Conservation (phyloP, 2,888 invertebrate genomes). For the Aleiodes testaceus region DNA sequence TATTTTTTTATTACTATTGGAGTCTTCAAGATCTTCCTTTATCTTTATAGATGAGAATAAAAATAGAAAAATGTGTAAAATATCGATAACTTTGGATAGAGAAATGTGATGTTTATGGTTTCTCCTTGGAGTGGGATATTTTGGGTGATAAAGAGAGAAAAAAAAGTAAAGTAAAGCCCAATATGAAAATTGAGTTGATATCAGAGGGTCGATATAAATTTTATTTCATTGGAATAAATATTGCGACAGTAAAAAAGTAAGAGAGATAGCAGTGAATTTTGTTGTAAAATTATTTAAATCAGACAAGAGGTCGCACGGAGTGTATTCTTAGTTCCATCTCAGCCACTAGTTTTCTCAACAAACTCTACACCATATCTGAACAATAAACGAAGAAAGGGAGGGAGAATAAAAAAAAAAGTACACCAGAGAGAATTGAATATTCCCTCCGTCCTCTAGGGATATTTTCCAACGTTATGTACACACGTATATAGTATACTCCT, state of each 20-base stretch:
- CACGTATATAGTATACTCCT: not conserved
- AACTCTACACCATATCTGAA: conserved; percentile 9
- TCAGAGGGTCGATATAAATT: not conserved
- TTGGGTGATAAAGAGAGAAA: not conserved
- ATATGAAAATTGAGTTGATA: conserved; percentile 3
- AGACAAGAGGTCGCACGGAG: not conserved
- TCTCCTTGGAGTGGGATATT: not conserved
- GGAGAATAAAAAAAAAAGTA: not conserved
- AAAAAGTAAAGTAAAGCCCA: not conserved
- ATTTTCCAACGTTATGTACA: not conserved
- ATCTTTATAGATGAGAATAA: conserved; percentile 8
- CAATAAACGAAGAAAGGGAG: not conserved
- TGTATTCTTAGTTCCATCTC: not conserved
- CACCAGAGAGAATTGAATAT: conserved; percentile 3
- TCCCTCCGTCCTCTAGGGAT: not conserved
- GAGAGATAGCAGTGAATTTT: not conserved
- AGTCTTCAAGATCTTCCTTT: conserved; percentile 9
- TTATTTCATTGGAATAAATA: not conserved
- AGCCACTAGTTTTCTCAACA: too few species aligned
- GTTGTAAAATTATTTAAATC: conserved; percentile 2
- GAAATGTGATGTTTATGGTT: not conserved
- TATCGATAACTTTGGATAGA: not conserved
- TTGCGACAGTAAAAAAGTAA: not conserved
- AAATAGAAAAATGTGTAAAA: not conserved
- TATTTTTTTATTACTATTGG: conserved; percentile 9